Base-by-base conservation (phyloP, 2,888 invertebrate species). In the Xiphydria camelus region DNA sequence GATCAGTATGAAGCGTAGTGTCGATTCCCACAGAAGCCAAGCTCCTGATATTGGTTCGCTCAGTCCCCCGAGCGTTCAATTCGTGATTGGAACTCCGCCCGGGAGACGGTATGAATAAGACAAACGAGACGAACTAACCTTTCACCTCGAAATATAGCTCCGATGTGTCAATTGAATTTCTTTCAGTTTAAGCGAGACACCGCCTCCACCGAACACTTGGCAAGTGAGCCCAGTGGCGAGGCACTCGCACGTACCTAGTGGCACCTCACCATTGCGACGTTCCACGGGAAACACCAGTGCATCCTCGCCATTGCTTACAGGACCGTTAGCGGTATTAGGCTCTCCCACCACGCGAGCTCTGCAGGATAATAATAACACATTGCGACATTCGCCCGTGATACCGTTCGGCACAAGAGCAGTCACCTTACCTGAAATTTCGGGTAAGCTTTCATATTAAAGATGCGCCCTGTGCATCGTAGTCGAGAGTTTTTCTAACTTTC, bases 61-160 rank as follows among this genome's bases (percentile, higher is more conserved):
- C 53, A 94, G 94, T 36, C 95, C 95, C 51, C 95, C 95, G 52
- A 86, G 92, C 59, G 86, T 91, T 39, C 89, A 91, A 71, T 91
- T 91, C 77, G 83, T 87, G 41, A 88, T 94, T 77, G 91, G 92
- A 45, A 92, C 94, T 38, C 91, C 94, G 43, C 92, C 93, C 34
- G 84, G 85, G 36, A 79, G 80, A 57, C 79, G 83, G 65, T 66
- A 57, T 64, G 83, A 84, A 45, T 83, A 84, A 47, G 7, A 34
- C 3, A 7, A 18, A 6, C 10, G 6, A n/a, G 0, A 23, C 15
- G 15, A 18, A 9, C 7, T 34, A 5, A 18, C 22, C 37, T 41
- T 46, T 42, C 9, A 45, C 21, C 18, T 9, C 4, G 9, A 40
- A 35, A 55, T 64, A 20, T 69, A 70, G 51, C 12, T 25, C n/a